A percentile compares a stretch with the other conserved stretches of the same genome.
These are phyloP conservation scores for Bucco capensis DNA, from an alignment of 2,113 vertebrate genomes.

Conservation along the genomic window DNA sequence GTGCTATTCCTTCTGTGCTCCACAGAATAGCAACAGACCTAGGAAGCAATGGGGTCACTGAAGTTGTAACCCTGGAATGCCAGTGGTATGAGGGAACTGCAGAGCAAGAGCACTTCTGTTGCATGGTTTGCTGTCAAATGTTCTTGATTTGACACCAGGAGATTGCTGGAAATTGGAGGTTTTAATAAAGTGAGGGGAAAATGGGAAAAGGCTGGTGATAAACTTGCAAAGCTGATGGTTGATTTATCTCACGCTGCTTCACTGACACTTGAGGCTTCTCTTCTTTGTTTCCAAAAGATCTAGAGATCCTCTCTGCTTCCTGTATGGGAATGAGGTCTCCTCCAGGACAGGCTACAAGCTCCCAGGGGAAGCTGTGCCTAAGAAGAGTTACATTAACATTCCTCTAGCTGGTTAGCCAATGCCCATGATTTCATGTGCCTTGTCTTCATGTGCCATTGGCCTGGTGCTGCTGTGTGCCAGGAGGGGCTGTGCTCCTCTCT, in stretches of 20 bases:
- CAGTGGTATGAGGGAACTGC: background rate
- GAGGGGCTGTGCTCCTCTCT: background rate
- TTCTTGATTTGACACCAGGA: background rate
- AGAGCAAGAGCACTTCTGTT: background rate
- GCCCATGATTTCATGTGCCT: background rate
- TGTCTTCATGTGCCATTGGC: background rate
- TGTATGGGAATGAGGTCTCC: background rate
- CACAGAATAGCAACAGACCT: background rate
- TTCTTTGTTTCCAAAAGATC: background rate
- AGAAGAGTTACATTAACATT: background rate
- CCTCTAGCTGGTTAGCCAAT: background rate
- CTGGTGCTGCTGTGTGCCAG: background rate
- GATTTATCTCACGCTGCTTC: background rate
- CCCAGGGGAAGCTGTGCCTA: background rate
- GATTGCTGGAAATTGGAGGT: background rate
- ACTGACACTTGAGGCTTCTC: background rate
- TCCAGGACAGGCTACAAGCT: background rate
- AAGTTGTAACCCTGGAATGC: background rate
- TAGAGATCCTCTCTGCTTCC: background rate
- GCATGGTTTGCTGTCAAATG: background rate
- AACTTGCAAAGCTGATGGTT: background rate
- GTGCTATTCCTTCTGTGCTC: background rate
- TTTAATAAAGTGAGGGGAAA: background rate
- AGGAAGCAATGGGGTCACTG: background rate
- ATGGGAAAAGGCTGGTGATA: background rate